phyloP scores from a whole-genome alignment of 2,113 vertebrate genomes.

The Tragelaphus strepsiceros region DNA sequence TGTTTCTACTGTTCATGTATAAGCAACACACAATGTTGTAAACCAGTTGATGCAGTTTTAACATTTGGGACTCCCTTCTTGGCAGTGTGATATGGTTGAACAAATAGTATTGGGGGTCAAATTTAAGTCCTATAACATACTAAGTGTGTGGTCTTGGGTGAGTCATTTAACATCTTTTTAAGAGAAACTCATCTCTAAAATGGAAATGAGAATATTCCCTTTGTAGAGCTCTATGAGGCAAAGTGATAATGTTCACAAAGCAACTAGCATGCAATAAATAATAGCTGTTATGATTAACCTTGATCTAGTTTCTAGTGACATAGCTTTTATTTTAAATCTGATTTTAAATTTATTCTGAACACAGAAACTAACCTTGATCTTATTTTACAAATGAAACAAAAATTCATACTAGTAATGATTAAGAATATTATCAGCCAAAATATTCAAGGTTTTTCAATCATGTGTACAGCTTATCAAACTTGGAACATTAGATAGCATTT shows the following conservation, averaged over 20 bases:
- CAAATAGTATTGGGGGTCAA: neutral
- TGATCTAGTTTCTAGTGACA: neutral
- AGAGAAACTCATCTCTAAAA: constrained; percentile 1
- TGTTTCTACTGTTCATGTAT: neutral
- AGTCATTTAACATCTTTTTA: neutral
- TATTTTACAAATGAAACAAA: constrained; percentile 28
- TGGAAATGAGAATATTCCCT: neutral
- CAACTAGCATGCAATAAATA: neutral
- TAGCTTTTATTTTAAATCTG: neutral
- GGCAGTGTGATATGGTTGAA: neutral
- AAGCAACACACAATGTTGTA: neutral
- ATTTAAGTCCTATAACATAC: neutral
- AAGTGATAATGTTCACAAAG: neutral
- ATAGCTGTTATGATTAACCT: neutral
- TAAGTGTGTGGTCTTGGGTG: neutral
- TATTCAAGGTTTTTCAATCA: neutral
- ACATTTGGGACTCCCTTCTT: neutral
- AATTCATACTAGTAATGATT: neutral
- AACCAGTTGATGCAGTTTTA: neutral
- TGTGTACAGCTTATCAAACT: neutral
- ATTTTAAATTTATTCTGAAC: constrained; percentile 28
- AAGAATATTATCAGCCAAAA: neutral
- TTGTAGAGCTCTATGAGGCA: neutral
- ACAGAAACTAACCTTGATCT: neutral
- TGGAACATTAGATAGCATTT: neutral